Conservation (phyloP, 2,888 invertebrate species). For the Encarsia formosa region DNA sequence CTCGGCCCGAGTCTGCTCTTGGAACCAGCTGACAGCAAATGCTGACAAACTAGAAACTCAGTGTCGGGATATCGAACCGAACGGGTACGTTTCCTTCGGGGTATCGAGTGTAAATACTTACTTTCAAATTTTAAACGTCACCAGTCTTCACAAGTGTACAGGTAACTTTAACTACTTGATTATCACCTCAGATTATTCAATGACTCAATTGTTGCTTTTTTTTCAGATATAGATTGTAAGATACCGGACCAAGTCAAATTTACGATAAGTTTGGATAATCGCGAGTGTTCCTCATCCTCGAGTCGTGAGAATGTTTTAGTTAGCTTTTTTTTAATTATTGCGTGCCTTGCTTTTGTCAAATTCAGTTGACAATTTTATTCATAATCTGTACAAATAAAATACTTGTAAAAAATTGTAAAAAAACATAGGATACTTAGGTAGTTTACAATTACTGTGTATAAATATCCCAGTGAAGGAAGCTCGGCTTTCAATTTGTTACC, state of each 20-base stretch:
- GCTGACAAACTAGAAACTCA: conserved; percentile 15
- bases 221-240: conserved; percentile 64
- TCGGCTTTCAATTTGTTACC: no score
- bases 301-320: neutral
- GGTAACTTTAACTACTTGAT: conserved; percentile 48
- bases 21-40: conserved; percentile 30
- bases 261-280: conserved; percentile 27
- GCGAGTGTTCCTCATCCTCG: conserved; percentile 15
- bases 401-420: no score
- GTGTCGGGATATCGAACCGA: conserved; percentile 35
- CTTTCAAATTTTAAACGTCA: conserved; percentile 35
- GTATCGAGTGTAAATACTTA: conserved; percentile 32
- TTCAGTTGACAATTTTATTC: neutral
- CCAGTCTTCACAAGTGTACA: conserved; percentile 57
- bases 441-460: no score
- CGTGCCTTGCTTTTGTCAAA: no score
- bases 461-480: no score
- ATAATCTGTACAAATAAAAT: no score
- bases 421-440: no score
- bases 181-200: neutral
- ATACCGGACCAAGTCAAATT: conserved; percentile 62
- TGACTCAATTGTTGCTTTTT: conserved; percentile 9
- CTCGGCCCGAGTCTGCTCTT: conserved; percentile 36
- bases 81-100: conserved; percentile 30
- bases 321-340: conserved; percentile 8